Evolutionary conservation across 2,797 vertebrate species (phyloP), one percentile per base, ranked within the genome.

Genomic region (Siniperca undulata): DNA sequence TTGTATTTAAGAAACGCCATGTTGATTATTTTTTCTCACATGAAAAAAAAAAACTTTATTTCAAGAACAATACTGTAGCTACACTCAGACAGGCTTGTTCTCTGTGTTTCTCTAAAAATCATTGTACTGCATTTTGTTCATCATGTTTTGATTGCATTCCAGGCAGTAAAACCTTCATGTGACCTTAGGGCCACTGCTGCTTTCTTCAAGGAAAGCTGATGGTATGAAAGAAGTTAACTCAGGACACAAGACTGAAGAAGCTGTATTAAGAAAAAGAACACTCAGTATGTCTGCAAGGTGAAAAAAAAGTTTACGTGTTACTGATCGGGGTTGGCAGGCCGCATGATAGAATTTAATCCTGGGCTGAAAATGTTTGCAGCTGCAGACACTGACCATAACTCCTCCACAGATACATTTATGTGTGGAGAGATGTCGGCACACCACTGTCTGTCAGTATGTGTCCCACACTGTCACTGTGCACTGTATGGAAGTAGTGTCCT

Each of bases 281-380:
- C 12, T 7, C 44, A 66, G 36, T 27, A 4, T 56, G 50, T 72
- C 68, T 56, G 67, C 36, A 70, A 62, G 4, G 64, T 69, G 34
- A 22, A 58, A 71, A 50, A 42, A 40, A 22, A 69, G 16, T 34
- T 62, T 62, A 36, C 22, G 20, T n/a, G 78, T 89, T 86, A 11
- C 70, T 73, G 81, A 86, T 59, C 38, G 36, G 67, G 27, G 78
- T 53, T 84, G 88, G 58, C 85, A 77, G 79, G 20, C 62, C 50
- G 40, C n/a, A 73, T 79, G 80, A 88, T 80, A 60, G 71, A 72
- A 82, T 84, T 78, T 81, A 76, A 80, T 78, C 70, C 62, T 42
- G 58, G 30, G 56, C 17, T 64, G 50, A 74, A 78, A 74, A 14
- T 59, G 38, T 83, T 67, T 80, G 40, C 73, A 77, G 72, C 79